phyloP scores from a whole-genome alignment of 2,797 vertebrate genomes.

The Hemibagrus guttatus region DNA sequence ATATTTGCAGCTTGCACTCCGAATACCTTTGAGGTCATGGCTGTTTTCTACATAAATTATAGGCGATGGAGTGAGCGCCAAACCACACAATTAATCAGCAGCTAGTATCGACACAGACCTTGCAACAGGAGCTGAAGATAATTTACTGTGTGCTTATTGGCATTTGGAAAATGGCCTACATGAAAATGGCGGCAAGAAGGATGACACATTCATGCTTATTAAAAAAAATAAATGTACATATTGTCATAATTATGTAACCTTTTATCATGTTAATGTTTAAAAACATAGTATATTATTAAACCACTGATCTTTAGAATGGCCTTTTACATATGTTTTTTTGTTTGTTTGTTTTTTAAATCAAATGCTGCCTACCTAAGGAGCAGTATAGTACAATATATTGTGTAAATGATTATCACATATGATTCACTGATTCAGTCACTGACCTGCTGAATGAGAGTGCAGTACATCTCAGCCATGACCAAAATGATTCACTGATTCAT shows the following conservation, averaged over 20 bases:
- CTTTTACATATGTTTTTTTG: background rate
- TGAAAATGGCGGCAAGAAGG: slow-evolving; percentile 6
- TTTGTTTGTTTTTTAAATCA: background rate
- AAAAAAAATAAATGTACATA: slow-evolving; percentile 7
- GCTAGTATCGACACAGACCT: slow-evolving; percentile 59
- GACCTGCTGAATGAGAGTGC: background rate
- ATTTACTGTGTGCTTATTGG: slow-evolving; percentile 59
- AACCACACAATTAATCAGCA: slow-evolving; percentile 52
- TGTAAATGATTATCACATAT: background rate
- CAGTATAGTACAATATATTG: background rate
- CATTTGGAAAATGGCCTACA: slow-evolving; percentile 57
- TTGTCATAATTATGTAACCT: background rate
- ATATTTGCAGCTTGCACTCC: slow-evolving; percentile 45
- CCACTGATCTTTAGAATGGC: background rate
- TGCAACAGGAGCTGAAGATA: slow-evolving; percentile 55
- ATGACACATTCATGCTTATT: background rate
- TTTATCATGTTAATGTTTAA: background rate
- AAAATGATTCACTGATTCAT: background rate
- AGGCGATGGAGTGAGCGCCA: slow-evolving; percentile 40
- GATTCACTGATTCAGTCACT: background rate
- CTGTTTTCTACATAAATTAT: slow-evolving; percentile 58
- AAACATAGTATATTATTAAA: background rate
- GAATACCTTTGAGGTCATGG: slow-evolving; percentile 49
- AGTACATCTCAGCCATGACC: background rate
- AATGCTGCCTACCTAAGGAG: background rate